Evolutionary conservation across 2,797 vertebrate species (phyloP).

Genomic region (Channa striata): DNA sequence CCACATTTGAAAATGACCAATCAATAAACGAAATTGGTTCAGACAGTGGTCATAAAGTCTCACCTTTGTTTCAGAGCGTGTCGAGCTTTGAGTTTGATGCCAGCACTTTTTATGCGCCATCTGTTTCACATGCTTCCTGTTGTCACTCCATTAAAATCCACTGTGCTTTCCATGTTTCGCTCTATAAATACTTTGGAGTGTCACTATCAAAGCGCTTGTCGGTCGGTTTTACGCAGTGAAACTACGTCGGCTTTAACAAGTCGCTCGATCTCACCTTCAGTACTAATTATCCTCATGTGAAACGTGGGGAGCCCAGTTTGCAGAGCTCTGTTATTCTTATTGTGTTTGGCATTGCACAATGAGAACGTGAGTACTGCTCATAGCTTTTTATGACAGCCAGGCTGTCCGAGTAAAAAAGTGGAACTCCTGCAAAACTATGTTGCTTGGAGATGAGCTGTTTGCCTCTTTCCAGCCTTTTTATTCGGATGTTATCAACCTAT

Average conservation of each 20-base stretch:
- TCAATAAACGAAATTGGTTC: neutral
- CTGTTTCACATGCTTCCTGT: constrained; percentile 32
- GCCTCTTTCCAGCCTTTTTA: too few relatives aligned
- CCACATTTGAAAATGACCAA: neutral
- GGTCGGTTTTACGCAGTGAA: neutral
- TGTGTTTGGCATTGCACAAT: too few relatives aligned
- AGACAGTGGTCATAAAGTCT: neutral
- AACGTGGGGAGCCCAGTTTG: neutral
- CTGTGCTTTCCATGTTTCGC: neutral
- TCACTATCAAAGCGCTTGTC: neutral
- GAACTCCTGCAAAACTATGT: too few relatives aligned
- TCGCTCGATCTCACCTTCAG: neutral
- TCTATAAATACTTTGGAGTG: constrained; percentile 23
- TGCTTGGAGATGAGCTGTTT: too few relatives aligned
- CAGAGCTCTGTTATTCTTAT: neutral
- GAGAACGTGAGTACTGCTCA: too few relatives aligned
- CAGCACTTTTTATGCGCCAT: constrained; percentile 21
- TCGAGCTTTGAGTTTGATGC: neutral
- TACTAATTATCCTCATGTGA: neutral
- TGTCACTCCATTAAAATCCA: constrained; percentile 33
- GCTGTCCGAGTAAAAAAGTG: too few relatives aligned
- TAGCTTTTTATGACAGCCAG: too few relatives aligned
- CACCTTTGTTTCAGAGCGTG: neutral
- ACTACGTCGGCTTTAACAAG: neutral
- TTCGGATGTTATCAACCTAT: too few relatives aligned